Percentiles rank a stretch among this genome's conserved stretches.
Conservation (phyloP, 2,888 invertebrate species). For the Lydus trimaculatus region DNA sequence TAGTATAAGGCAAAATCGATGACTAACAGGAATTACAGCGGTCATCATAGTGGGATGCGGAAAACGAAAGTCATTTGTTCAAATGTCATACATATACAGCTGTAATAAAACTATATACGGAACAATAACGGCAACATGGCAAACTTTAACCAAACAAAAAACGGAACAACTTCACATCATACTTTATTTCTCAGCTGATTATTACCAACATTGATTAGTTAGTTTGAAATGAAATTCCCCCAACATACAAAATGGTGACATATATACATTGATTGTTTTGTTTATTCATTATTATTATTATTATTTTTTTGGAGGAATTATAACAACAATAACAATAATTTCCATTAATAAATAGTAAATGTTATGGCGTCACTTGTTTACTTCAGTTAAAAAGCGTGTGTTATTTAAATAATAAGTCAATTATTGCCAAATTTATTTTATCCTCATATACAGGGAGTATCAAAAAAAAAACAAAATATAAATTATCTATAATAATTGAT, state of each 20-base stretch:
- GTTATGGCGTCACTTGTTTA: neutral
- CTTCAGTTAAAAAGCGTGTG: neutral
- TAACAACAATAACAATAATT: neutral
- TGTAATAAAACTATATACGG: slow-evolving; percentile 8
- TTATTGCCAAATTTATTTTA: neutral
- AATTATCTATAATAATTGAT: no score
- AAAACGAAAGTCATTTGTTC: slow-evolving; percentile 36
- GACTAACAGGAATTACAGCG: slow-evolving; percentile 40
- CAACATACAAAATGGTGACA: neutral
- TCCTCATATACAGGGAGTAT: neutral
- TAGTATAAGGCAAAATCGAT: slow-evolving; percentile 48
- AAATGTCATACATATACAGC: slow-evolving; percentile 16
- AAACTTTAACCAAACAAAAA: neutral
- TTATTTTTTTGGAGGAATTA: no score
- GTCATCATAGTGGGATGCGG: slow-evolving; percentile 19
- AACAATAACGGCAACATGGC: neutral
- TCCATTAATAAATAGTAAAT: neutral
- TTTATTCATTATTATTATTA: neutral
- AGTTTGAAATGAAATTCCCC: slow-evolving; percentile 22
- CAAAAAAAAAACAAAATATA: neutral
- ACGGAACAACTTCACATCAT: slow-evolving; percentile 8
- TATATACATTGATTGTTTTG: neutral
- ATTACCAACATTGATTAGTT: slow-evolving; percentile 34
- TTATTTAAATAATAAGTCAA: neutral
- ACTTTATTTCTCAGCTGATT: slow-evolving; percentile 43